Base-by-base conservation (phyloP, 2,888 invertebrate species). In the Plagiodera versicolora region DNA sequence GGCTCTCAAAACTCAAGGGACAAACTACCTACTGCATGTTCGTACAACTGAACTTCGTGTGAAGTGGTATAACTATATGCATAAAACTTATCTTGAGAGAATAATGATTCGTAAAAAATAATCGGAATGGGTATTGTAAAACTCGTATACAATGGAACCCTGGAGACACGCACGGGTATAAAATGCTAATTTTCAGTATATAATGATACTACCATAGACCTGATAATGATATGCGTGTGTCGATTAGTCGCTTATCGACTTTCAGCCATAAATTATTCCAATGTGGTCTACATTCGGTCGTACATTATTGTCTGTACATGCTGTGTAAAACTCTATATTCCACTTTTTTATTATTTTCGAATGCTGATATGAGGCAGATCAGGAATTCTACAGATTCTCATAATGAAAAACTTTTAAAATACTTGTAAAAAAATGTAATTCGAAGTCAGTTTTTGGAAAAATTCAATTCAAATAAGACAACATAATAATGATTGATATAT, bases 261-360 rank as follows among this genome's bases (percentile, higher is more conserved):
- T 17, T 19, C 44, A 55, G 47, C 35, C 53, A 53, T 53, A 44
- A 56, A 56, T 56, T 56, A 56, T 39, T 56, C 47, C 49, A 35
- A 56, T 46, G 39, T 32, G 32, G 19, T 24, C 11, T 48, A 20
- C 48, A 24, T 53, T 39, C 14, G 2, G n/a, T n/a, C 14, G 4
- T 14, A 24, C 24, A 24, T 39, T 4, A 39, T 39, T 14, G 14
- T 39, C 39, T 39, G 39, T 14, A 39, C 39, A 3, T 39, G n/a
- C 8, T 32, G 32, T 9, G 9, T 10, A 39, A 24, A 6, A 3
- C 6, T 24, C 3, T 24, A 24, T 24, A 24, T 24, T 24, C 24
- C 6, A 24, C 24, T 24, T 6, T 24, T 24, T 24, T 24, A n/a
- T n/a, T n/a, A n/a, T n/a, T n/a, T n/a, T n/a, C n/a, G n/a, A n/a